A percentile compares a stretch with the other conserved stretches of the same genome.
These are phyloP conservation scores for Dendrocincla tyrannina DNA, from an alignment of 2,797 vertebrate genomes.

Conservation along the genomic window DNA sequence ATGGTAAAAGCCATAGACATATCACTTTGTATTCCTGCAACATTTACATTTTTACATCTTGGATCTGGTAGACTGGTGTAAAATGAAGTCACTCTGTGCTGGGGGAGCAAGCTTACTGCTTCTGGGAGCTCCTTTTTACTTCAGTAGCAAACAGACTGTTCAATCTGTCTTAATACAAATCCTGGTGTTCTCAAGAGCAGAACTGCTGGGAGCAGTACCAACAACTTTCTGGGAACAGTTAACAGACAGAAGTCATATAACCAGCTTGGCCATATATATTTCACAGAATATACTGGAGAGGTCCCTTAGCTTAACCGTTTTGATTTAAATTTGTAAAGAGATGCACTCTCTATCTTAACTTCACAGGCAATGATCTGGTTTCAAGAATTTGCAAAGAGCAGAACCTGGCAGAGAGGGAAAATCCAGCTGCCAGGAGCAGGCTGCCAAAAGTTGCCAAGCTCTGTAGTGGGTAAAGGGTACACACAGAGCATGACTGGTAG, in stretches of 20 bases:
- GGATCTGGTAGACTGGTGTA: not conserved
- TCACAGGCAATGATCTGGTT: not conserved
- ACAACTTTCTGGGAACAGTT: not conserved
- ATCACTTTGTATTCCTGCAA: not conserved
- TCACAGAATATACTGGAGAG: not conserved
- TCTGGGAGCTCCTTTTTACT: not conserved
- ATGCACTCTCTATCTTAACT: not conserved
- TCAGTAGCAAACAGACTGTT: not conserved
- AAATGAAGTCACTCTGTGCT: not conserved
- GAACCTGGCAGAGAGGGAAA: not conserved
- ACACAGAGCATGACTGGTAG: conserved; percentile 2
- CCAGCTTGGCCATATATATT: not conserved
- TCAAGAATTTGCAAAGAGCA: not conserved
- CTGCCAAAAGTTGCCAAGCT: not conserved
- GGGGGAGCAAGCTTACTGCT: not conserved
- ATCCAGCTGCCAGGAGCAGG: not conserved
- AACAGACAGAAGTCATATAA: not conserved
- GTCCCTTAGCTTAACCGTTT: not conserved
- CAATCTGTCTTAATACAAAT: not conserved
- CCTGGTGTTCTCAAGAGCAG: not conserved
- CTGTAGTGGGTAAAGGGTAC: not conserved
- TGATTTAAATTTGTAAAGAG: not conserved
- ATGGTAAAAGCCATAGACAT: not conserved
- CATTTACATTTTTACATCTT: not conserved
- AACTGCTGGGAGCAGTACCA: not conserved